Conservation (phyloP, 1,140 invertebrate genomes). For the Aphelenchoides besseyi region DNA sequence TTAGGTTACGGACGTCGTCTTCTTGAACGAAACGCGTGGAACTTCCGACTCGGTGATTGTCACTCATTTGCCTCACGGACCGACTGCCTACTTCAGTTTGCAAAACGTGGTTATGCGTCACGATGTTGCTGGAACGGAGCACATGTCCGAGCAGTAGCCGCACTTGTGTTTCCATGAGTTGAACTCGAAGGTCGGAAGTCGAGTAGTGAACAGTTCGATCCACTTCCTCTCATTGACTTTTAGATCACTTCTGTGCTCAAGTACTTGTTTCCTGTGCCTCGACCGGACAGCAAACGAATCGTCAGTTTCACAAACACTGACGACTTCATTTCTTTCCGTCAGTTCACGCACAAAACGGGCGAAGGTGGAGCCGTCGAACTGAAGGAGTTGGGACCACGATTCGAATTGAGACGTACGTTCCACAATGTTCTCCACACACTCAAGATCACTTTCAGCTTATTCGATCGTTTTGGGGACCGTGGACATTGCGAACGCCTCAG, state of each 20-base stretch:
- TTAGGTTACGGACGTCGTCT: slow-evolving; percentile 81
- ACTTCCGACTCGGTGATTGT: slow-evolving; percentile 78
- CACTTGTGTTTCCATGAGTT: slow-evolving; percentile 97
- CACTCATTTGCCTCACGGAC: slow-evolving; percentile 92
- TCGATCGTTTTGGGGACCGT: slow-evolving; percentile 93
- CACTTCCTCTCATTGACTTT: slow-evolving; percentile 35
- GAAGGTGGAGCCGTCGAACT: slow-evolving; percentile 75
- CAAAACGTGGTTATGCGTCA: slow-evolving; percentile 84
- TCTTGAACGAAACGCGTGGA: slow-evolving; percentile 85
- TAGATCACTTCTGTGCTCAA: slow-evolving; percentile 79
- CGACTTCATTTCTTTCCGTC: slow-evolving; percentile 91
- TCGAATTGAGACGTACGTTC: slow-evolving; percentile 77
- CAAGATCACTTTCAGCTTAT: slow-evolving; percentile 69
- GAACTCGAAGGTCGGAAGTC: slow-evolving; percentile 77
- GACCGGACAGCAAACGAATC: slow-evolving; percentile 78
- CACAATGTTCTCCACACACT: slow-evolving; percentile 34
- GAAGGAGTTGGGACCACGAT: slow-evolving; percentile 86
- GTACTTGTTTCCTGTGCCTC: slow-evolving; percentile 90
- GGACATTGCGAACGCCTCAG: slow-evolving; percentile 77
- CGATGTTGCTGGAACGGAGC: slow-evolving; percentile 90
- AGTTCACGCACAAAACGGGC: slow-evolving; percentile 85
- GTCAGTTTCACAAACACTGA: slow-evolving; percentile 95
- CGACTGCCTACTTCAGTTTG: slow-evolving; percentile 93
- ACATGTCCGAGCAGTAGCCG: slow-evolving; percentile 95
- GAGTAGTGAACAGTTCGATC: slow-evolving; percentile 67